Base-by-base conservation (phyloP, 2,797 vertebrate genomes). In the Chiroxiphia lanceolata region DNA sequence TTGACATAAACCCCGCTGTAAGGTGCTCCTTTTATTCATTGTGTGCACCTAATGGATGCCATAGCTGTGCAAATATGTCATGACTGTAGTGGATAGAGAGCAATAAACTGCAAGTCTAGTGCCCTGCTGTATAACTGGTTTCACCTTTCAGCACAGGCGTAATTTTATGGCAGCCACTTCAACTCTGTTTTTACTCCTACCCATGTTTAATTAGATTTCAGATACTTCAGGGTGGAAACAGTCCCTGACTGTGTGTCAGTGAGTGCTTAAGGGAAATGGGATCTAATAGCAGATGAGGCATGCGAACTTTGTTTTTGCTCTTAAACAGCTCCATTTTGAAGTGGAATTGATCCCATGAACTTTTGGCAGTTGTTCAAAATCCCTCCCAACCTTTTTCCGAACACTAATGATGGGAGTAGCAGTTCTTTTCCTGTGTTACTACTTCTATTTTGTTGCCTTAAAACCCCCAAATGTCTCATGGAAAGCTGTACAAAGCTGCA, bases 291-390 rank as follows among this genome's bases (percentile, higher is more conserved):
- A 38, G 76, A 94, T 65, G 72, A 81, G 59, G 53, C 36, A 7
- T 22, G 34, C 5, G 36, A 48, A 71, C 82, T 91, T 94, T 51
- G 60, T 1, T 65, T 94, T 69, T 89, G 42, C 77, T 87, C 80
- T 84, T 67, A 16, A 89, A n/a, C 80, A 54, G 85, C 80, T 94
- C 85, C 42, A 3, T 87, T 91, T 83, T 31, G 71, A 69, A 59
- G 79, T 40, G 81, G 54, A 83, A 76, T 70, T 90, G 81, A 92
- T 93, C 65, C 40, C 75, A 11, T 72, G 94, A 69, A 88, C 70
- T 90, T 44, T 7, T 86, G 90, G 93, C 91, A 90, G 88, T 33
- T 65, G 59, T 69, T 95, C 91, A 94, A 10, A 95, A 90, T 90
- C 74, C 51, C 61, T 89, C 65, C 82, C 70, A 36, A 68, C 64